These are phyloP conservation scores for Adelphocoris suturalis DNA, from an alignment of 2,888 invertebrate species.

Conservation along the genomic window DNA sequence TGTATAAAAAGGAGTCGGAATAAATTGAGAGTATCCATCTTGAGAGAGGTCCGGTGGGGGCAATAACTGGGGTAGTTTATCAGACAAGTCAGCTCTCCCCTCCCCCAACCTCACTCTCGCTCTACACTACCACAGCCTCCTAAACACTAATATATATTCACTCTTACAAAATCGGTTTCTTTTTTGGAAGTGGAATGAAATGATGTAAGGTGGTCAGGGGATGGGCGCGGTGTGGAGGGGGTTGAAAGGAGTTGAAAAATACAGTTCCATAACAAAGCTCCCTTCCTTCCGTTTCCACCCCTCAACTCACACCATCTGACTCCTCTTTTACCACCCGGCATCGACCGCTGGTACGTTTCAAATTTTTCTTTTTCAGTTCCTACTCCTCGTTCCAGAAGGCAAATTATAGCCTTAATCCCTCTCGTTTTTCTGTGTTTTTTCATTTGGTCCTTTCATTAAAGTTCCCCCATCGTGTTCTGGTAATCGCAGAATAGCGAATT, in stretches of 20 bases:
- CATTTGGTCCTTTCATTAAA: neutral
- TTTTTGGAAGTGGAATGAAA: conserved; percentile 14
- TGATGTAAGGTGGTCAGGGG: conserved; percentile 27
- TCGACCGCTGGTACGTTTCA: conserved; percentile 16
- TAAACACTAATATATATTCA: conserved; percentile 61
- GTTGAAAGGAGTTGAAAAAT: conserved; percentile 30
- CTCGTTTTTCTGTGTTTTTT: neutral
- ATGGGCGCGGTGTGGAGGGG: neutral
- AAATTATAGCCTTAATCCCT: neutral
- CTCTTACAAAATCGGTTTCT: conserved; percentile 52
- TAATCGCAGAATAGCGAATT: neutral
- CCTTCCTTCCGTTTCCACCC: neutral
- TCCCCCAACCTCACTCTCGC: neutral
- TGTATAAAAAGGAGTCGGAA: conserved; percentile 49
- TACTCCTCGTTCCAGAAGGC: neutral
- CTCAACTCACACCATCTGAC: neutral
- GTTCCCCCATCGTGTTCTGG: neutral
- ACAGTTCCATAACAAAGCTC: conserved; percentile 38
- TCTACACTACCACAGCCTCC: neutral
- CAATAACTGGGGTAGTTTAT: conserved; percentile 53
- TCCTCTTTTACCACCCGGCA: neutral
- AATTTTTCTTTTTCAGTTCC: conserved; percentile 4
- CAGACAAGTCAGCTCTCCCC: conserved; percentile 14
- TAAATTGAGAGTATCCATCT: conserved; percentile 53
- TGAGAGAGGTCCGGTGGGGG: conserved; percentile 47